Conservation (phyloP, 2,113 vertebrate genomes). For the Anguilla japonica region DNA sequence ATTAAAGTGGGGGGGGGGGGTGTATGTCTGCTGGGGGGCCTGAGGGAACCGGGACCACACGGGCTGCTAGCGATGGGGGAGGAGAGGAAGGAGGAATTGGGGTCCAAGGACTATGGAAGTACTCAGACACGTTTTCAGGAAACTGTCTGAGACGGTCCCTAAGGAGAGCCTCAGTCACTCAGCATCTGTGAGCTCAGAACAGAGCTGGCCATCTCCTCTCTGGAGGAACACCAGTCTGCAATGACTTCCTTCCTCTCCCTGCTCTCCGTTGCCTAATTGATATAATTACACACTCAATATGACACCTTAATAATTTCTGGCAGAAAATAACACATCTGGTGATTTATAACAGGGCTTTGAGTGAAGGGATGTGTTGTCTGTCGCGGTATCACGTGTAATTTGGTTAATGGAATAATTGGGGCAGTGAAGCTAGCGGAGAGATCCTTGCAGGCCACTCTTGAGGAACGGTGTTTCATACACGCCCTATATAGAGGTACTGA, state of each 20-base stretch:
- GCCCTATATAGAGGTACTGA: not conserved
- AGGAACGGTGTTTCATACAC: not conserved
- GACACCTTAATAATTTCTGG: conserved; percentile 12
- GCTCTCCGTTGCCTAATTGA: not conserved
- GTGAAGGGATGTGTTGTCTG: not conserved
- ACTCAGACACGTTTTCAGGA: not conserved
- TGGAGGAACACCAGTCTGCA: not conserved
- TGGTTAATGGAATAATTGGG: not conserved
- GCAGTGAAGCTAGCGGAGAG: not conserved
- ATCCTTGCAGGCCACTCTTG: not conserved
- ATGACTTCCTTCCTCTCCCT: not conserved
- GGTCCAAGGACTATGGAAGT: not conserved
- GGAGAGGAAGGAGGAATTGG: not conserved
- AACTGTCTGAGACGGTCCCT: not conserved
- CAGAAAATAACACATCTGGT: not conserved
- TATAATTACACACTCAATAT: not conserved
- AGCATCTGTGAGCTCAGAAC: not conserved
- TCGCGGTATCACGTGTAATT: not conserved
- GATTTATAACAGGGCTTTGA: not conserved
- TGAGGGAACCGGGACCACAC: not conserved
- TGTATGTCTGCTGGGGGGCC: not conserved
- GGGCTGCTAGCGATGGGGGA: not conserved
- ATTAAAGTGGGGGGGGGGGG: not conserved
- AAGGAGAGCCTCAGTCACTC: not conserved
- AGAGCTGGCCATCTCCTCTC: not conserved